phyloP scores from a whole-genome alignment of 2,888 invertebrate genomes.

The Cloeon dipterum region DNA sequence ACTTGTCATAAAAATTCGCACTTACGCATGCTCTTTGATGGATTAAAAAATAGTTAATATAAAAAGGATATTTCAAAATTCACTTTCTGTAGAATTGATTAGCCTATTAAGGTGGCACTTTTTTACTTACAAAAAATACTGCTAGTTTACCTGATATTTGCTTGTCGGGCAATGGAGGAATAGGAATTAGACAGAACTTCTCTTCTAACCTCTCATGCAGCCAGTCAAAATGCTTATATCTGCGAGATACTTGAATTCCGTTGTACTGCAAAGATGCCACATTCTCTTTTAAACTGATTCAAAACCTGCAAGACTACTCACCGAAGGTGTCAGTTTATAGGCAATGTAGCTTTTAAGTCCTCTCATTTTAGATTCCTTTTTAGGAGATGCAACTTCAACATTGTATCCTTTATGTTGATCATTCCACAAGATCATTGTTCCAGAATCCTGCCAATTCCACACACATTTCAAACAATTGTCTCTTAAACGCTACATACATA shows the following conservation, averaged over 20 bases:
- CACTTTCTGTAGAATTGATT: background rate
- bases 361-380: constrained; percentile 92
- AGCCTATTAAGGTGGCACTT: too few relatives aligned
- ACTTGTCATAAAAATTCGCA: too few relatives aligned
- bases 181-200: constrained; percentile 84
- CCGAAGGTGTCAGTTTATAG: constrained; percentile 82
- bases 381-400: constrained; percentile 82
- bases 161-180: constrained; percentile 94
- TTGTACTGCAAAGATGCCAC: constrained; percentile 34
- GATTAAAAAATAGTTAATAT: constrained; percentile 2
- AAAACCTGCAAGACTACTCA: constrained; percentile 16
- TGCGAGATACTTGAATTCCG: constrained; percentile 74
- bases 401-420: too few relatives aligned
- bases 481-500: too few relatives aligned
- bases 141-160: constrained; percentile 68
- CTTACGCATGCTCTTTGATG: background rate
- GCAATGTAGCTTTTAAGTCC: constrained; percentile 95
- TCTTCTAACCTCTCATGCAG: constrained; percentile 79
- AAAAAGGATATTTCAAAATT: constrained; percentile 1
- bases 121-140: too few relatives aligned
- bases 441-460: constrained; percentile 25
- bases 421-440: too few relatives aligned
- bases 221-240: constrained; percentile 99
- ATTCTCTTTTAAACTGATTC: background rate
- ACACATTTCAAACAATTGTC: too few relatives aligned